Conservation (phyloP, 2,113 vertebrate species). For the Chionodraco myersi region DNA sequence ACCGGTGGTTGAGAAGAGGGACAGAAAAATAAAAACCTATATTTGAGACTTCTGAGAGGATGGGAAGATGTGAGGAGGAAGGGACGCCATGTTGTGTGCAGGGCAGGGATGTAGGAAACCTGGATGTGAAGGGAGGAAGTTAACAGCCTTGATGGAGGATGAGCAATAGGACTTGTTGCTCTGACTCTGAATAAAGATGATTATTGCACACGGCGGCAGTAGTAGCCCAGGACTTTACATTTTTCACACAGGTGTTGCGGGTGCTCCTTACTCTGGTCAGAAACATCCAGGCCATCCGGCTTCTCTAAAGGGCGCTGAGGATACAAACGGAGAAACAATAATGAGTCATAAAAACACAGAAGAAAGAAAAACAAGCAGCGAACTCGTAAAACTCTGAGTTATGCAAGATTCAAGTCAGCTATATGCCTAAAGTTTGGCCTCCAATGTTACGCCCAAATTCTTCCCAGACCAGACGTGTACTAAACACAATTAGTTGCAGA, state of each 20-base stretch:
- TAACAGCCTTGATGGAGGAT: slow-evolving; percentile 41
- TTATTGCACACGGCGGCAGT: slow-evolving; percentile 99
- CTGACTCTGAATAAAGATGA: slow-evolving; percentile 43
- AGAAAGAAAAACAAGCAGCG: slow-evolving; percentile 30
- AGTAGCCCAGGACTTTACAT: slow-evolving; percentile 99
- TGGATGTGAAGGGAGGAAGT: slow-evolving; percentile 22
- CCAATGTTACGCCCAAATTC: slow-evolving; percentile 16
- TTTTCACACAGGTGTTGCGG: slow-evolving; percentile 99
- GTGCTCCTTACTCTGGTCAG: slow-evolving; percentile 99
- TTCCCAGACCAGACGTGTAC: slow-evolving; percentile 37
- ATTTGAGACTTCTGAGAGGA: slow-evolving; percentile 26
- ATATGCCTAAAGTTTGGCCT: slow-evolving; percentile 22
- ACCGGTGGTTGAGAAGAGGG: background rate
- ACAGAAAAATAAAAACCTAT: slow-evolving; percentile 18
- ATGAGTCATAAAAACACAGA: slow-evolving; percentile 43
- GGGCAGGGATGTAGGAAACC: slow-evolving; percentile 23
- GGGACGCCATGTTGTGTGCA: slow-evolving; percentile 20
- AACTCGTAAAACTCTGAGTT: slow-evolving; percentile 20
- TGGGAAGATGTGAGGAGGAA: slow-evolving; percentile 37
- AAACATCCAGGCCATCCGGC: slow-evolving; percentile 97
- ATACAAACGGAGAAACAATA: slow-evolving; percentile 34
- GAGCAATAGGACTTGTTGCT: slow-evolving; percentile 40
- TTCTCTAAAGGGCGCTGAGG: slow-evolving; percentile 97
- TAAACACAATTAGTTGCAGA: slow-evolving; percentile 59
- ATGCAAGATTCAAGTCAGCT: slow-evolving; percentile 29